These are phyloP conservation scores for Beaufortia kweichowensis DNA, from an alignment of 2,113 vertebrate genomes.

Conservation along the genomic window DNA sequence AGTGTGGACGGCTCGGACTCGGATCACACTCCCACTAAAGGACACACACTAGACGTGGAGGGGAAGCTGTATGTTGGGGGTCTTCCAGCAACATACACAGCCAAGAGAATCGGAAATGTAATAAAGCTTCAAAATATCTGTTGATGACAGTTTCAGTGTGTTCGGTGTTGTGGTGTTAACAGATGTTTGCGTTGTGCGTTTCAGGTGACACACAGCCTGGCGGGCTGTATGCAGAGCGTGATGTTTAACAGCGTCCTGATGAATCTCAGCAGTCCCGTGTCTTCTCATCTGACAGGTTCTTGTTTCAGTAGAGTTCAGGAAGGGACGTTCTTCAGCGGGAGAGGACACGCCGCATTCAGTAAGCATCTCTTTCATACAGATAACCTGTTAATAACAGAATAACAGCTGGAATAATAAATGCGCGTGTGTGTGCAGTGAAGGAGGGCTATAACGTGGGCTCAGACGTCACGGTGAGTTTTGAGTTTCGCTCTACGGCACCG, in stretches of 20 bases:
- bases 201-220: conserved; percentile 84
- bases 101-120: conserved; percentile 83
- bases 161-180: background rate
- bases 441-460: conserved; percentile 91
- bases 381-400: no score
- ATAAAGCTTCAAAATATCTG: conserved; percentile 60
- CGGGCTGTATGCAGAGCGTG: conserved; percentile 81
- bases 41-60: conserved; percentile 87
- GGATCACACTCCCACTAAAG: conserved; percentile 63
- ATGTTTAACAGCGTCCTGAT: conserved; percentile 76
- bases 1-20: conserved; percentile 73
- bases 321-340: conserved; percentile 89
- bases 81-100: conserved; percentile 73
- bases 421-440: conserved; percentile 71
- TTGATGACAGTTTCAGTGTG: no score
- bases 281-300: conserved; percentile 71
- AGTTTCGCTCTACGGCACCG: conserved; percentile 79
- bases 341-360: conserved; percentile 86
- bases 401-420: background rate
- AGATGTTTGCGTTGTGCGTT: conserved; percentile 28
- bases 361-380: conserved; percentile 33
- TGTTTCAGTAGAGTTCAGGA: conserved; percentile 81
- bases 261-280: conserved; percentile 65
- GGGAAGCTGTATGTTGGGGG: conserved; percentile 86
- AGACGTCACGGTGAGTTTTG: conserved; percentile 82